These are phyloP conservation scores for Melikaiella ostensackeni DNA, from an alignment of 2,888 invertebrate species.

Conservation along the genomic window DNA sequence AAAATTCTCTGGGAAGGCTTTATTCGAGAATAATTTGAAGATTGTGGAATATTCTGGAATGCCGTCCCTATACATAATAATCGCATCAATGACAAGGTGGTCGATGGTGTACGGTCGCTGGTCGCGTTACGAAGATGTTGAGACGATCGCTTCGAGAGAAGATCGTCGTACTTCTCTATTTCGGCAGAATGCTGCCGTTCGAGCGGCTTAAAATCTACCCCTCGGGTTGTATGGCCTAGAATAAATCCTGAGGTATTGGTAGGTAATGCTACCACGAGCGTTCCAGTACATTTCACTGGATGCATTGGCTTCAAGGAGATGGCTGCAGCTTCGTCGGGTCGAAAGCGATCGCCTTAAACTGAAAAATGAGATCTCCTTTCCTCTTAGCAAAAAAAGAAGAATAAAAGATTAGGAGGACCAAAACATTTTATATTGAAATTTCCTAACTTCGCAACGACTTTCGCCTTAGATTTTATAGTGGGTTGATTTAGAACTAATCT, in stretches of 20 bases:
- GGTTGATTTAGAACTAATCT: too few relatives aligned
- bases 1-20: neutral
- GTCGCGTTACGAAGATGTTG: conserved; percentile 6
- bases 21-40: conserved; percentile 24
- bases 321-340: conserved; percentile 51
- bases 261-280: conserved; percentile 65
- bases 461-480: too few relatives aligned
- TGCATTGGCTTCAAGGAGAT: conserved; percentile 62
- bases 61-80: conserved; percentile 22
- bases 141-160: conserved; percentile 27
- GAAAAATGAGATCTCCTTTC: conserved; percentile 56
- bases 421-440: too few relatives aligned
- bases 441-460: too few relatives aligned
- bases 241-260: conserved; percentile 69
- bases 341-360: conserved; percentile 60
- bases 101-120: conserved; percentile 17
- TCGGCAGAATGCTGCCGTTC: conserved; percentile 31
- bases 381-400: conserved; percentile 31
- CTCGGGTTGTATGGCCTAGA: conserved; percentile 56
- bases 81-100: conserved; percentile 31
- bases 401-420: too few relatives aligned
- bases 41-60: conserved; percentile 37
- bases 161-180: conserved; percentile 33
- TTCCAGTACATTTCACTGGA: conserved; percentile 69
- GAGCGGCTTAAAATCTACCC: conserved; percentile 39